phyloP scores from a whole-genome alignment of 2,113 vertebrate species.

The Setophaga kirtlandii region DNA sequence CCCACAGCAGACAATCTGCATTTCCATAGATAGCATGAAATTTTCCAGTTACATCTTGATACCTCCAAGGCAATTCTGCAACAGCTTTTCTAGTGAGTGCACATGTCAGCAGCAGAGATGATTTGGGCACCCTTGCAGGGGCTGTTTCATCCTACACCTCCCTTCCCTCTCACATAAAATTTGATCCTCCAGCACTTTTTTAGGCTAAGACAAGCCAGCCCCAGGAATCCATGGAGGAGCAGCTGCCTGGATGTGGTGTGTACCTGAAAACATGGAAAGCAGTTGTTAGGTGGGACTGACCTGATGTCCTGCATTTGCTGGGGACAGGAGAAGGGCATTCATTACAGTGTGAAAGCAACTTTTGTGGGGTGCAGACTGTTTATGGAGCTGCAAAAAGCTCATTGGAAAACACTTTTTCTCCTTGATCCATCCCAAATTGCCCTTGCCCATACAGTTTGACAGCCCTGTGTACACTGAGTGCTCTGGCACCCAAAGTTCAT shows the following conservation, averaged over 20 bases:
- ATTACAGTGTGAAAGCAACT: background rate
- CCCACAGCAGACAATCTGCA: background rate
- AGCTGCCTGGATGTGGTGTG: background rate
- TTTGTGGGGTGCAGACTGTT: background rate
- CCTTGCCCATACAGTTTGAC: background rate
- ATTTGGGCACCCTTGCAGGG: background rate
- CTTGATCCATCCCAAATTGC: background rate
- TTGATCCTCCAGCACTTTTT: background rate
- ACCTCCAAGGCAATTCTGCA: background rate
- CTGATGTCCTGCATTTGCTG: background rate
- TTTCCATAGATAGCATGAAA: background rate
- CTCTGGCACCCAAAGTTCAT: background rate
- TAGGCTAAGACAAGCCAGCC: background rate
- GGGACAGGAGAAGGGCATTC: background rate
- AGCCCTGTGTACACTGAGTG: background rate
- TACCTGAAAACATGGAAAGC: background rate
- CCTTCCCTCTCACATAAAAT: background rate
- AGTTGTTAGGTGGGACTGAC: background rate
- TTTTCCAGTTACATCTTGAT: conserved; percentile 30
- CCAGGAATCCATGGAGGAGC: background rate
- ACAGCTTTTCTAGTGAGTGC: background rate
- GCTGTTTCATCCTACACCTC: background rate
- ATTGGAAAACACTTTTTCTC: background rate
- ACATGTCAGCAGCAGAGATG: background rate
- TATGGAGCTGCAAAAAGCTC: background rate